Evolutionary conservation across 2,113 vertebrate species (phyloP), one percentile per base, ranked within the genome.

Genomic region (Parus major): DNA sequence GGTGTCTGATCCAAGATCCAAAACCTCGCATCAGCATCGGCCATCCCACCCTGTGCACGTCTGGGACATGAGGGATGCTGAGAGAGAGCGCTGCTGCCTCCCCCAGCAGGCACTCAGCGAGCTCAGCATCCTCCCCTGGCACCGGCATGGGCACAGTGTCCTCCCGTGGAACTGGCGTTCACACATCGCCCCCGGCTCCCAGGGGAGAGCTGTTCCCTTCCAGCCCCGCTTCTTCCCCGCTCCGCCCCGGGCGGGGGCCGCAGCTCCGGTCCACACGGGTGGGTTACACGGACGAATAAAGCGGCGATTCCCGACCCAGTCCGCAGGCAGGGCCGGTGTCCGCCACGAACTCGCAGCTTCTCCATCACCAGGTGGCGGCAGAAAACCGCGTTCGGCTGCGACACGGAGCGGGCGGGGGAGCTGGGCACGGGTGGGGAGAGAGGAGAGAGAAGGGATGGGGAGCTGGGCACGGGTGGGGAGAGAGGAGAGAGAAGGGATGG

Each of bases 11-110:
- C n/a, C 78, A 33, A 29, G 56, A 5, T 4, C 23, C 2, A 5
- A 23, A 66, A 3, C 14, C 65, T 41, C 57, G n/a, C 57, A 4
- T 7, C 22, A 4, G 68, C 87, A 78, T 60, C 68, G 7, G 25
- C 46, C 9, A 9, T 42, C 52, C 52, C 2, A 0, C 64, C 31
- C n/a, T 0, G 2, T 1, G 3, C 15, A 0, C 0, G 0, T 2
- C 11, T 12, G 75, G 16, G 80, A 36, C 29, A 2, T 0, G 18
- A 42, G 77, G 68, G 4, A 14, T 64, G 55, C 3, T 41, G 6
- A 10, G 20, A 42, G 36, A 81, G 64, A 50, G 4, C 16, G 27
- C 11, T 0, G 10, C 63, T 4, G 39, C 42, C 19, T 7, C 4
- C 8, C 42, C 20, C 7, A 1, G 19, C 27, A 15, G n/a, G 42